phyloP scores from a whole-genome alignment of 2,113 vertebrate genomes.

The human (Homo sapiens) region DNA sequence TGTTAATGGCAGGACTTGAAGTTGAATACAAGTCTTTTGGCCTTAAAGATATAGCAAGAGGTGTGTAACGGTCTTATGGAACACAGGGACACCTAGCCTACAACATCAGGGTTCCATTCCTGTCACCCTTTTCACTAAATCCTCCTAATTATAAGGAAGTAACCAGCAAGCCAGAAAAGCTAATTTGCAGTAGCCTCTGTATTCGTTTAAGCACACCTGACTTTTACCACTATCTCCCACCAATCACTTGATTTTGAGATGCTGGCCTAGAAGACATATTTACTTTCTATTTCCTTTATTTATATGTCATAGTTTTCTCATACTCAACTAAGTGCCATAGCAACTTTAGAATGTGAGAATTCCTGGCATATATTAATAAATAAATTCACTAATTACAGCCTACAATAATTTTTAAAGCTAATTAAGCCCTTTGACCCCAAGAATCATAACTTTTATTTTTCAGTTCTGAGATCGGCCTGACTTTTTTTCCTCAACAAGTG shows the following conservation, averaged over 20 bases:
- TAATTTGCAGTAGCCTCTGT: not conserved
- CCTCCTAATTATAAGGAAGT: not conserved
- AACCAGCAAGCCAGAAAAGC: not conserved
- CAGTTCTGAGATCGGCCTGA: not conserved
- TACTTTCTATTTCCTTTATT: not conserved
- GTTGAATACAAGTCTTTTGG: not conserved
- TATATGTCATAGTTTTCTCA: not conserved
- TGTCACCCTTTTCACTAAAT: not conserved
- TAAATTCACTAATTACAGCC: not conserved
- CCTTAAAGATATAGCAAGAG: not conserved
- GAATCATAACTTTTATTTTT: not conserved
- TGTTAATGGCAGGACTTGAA: not conserved
- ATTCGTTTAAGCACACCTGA: not conserved
- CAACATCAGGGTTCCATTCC: not conserved
- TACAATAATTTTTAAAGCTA: not conserved
- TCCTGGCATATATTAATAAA: not conserved
- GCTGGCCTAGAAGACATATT: not conserved
- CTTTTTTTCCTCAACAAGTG: not conserved
- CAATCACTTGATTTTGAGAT: not conserved
- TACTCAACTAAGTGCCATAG: not conserved
- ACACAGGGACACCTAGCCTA: not conserved
- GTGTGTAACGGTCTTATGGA: not conserved
- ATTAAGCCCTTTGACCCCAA: not conserved
- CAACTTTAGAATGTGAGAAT: not conserved
- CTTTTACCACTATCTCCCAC: not conserved